A percentile compares a stretch with the other conserved stretches of the same genome.
phyloP scores from a whole-genome alignment of 92 coral and sea anemone species.

The Siderastrea siderea region DNA sequence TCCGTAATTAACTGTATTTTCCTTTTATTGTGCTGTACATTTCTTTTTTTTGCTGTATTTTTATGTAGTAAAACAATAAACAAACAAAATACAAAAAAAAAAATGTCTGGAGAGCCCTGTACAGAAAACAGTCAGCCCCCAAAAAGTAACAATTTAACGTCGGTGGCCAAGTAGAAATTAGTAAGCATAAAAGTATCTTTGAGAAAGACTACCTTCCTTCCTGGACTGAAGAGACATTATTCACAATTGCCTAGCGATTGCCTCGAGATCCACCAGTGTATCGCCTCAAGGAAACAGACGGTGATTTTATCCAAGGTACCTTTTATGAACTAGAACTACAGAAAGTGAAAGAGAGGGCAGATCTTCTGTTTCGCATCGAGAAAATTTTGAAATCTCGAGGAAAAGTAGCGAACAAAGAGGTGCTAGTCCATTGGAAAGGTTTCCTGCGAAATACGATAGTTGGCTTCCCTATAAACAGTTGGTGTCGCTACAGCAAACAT shows the following conservation, averaged over 20 bases:
- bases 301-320: constrained; percentile 19
- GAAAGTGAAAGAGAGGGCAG: background rate
- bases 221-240: background rate
- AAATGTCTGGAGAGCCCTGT: constrained; percentile 34
- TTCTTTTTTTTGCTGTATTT: too few species aligned
- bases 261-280: constrained; percentile 18
- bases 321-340: constrained; percentile 40
- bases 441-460: background rate
- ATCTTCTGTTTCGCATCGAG: background rate
- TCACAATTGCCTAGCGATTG: background rate
- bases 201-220: too few species aligned
- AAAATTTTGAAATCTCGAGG: background rate
- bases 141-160: background rate
- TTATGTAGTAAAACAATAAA: too few species aligned
- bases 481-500: background rate
- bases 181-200: background rate
- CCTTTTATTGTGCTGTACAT: too few species aligned
- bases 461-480: constrained; percentile 31
- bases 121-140: background rate
- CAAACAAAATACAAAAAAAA: too few species aligned
- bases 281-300: constrained; percentile 2
- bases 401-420: background rate
- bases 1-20: too few species aligned
- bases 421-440: background rate
- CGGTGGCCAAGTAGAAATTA: background rate